Percentiles rank a stretch among this genome's conserved stretches.
These are phyloP conservation scores for Pardosa pseudoannulata DNA, from an alignment of 2,888 invertebrate genomes.

Conservation along the genomic window DNA sequence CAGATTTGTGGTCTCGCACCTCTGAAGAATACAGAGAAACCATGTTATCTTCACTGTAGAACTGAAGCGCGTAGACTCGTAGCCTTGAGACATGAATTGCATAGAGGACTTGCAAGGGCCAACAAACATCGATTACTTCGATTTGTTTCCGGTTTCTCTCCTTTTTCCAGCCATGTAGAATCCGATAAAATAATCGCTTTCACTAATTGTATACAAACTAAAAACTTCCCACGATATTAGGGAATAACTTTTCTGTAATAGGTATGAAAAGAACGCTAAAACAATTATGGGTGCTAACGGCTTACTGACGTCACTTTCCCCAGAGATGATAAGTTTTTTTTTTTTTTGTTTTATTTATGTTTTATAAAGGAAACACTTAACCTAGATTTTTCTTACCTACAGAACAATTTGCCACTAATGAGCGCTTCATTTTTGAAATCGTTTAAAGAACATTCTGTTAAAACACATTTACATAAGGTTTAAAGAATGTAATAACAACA, in stretches of 20 bases:
- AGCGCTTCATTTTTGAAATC: conserved; percentile 12
- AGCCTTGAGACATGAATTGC: conserved; percentile 30
- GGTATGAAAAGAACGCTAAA: conserved; percentile 28
- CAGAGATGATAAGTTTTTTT: too few species aligned
- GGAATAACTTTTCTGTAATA: too few species aligned
- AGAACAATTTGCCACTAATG: conserved; percentile 12
- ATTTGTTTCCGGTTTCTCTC: conserved; percentile 45
- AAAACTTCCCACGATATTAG: conserved; percentile 30
- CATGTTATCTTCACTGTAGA: not conserved
- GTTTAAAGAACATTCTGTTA: conserved; percentile 24
- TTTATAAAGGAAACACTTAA: conserved; percentile 6
- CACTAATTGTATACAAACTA: conserved; percentile 4
- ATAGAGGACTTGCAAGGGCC: conserved; percentile 2
- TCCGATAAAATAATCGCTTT: not conserved
- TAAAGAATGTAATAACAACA: not conserved
- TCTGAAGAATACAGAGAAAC: not conserved
- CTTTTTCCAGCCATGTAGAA: conserved; percentile 22
- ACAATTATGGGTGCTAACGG: conserved; percentile 1
- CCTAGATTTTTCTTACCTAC: conserved; percentile 23
- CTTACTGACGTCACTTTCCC: conserved; percentile 15
- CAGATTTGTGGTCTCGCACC: conserved; percentile 31
- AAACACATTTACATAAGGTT: conserved; percentile 11
- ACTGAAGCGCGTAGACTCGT: not conserved
- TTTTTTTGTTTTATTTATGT: too few species aligned
- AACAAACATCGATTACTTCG: conserved; percentile 4